phyloP scores from a whole-genome alignment of 2,797 vertebrate species.

The Acridotheres tristis region DNA sequence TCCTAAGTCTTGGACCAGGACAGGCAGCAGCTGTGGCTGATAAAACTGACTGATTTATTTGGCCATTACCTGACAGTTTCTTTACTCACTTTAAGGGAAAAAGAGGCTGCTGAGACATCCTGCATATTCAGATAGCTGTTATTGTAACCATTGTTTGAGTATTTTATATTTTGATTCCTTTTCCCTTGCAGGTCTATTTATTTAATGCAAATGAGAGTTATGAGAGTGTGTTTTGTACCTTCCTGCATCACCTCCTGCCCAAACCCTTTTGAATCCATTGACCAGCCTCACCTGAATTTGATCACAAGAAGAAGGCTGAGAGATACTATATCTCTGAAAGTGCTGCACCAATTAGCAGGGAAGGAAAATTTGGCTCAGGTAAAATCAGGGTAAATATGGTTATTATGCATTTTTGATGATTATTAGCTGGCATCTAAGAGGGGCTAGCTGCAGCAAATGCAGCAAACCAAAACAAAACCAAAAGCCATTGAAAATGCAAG shows the following conservation, averaged over 20 bases:
- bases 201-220: not conserved
- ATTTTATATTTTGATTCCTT: not conserved
- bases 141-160: not conserved
- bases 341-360: not conserved
- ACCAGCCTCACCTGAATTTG: not conserved
- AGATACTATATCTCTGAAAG: not conserved
- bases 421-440: not conserved
- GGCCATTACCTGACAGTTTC: conserved; percentile 33
- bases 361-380: not conserved
- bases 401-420: not conserved
- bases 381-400: not conserved
- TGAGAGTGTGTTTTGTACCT: not conserved
- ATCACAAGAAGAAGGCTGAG: not conserved
- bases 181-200: not conserved
- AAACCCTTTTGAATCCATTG: not conserved
- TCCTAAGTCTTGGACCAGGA: not conserved
- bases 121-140: not conserved
- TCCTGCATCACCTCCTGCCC: not conserved
- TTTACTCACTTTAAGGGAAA: conserved; percentile 13
- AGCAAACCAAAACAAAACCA: not conserved
- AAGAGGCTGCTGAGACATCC: not conserved
- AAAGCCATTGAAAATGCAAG: not conserved
- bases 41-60: conserved; percentile 28
- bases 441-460: not conserved
- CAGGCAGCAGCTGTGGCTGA: not conserved